Base-by-base conservation (phyloP, 1,140 invertebrate genomes). In the Nephotettix cincticeps region DNA sequence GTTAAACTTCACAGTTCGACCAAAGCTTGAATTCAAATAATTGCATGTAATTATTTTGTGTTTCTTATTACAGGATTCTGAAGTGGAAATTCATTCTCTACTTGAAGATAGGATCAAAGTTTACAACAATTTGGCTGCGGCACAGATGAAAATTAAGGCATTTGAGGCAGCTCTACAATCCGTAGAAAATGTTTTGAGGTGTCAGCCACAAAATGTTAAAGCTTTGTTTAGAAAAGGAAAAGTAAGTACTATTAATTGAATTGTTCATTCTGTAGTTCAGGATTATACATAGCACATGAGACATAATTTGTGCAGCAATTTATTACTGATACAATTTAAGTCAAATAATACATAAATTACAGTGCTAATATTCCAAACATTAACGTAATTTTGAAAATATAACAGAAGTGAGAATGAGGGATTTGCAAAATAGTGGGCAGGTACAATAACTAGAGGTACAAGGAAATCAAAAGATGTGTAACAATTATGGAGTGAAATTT, bases 51-150 rank as follows among this genome's bases (percentile, higher is more conserved):
- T n/a, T n/a, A n/a, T n/a, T n/a, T n/a, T n/a, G n/a, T n/a, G n/a
- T n/a, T n/a, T n/a, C n/a, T n/a, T n/a, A n/a, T n/a, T n/a, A 1
- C 78, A 83, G 80, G 71, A 81, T n/a, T 82, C 81, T n/a, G 84
- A 88, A 76, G 78, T 81, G 36, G 85, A 88, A 29, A 76, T 89
- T 11, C 86, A 88, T 75, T 78, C 78, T 51, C 45, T 96, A 27
- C 76, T 95, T 19, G 91, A 94, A 32, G 91, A 93, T 77, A 81
- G 92, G 65, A 81, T 95, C 4, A 91, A 92, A 77, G 91, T 94
- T 0, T 90, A 92, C 74, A 97, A 97, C 79, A 97, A 97, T 81
- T 86, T 97, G 83, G 93, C 94, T 4, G 91, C 92, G 68, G 91
- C 94, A 25, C 94, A 96, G 81, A 86, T 96, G 40, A 95, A 94